Percentiles rank a stretch among this genome's conserved stretches.
These are phyloP conservation scores for Blomia tropicalis DNA, from an alignment of 2,888 invertebrate species.

Conservation along the genomic window DNA sequence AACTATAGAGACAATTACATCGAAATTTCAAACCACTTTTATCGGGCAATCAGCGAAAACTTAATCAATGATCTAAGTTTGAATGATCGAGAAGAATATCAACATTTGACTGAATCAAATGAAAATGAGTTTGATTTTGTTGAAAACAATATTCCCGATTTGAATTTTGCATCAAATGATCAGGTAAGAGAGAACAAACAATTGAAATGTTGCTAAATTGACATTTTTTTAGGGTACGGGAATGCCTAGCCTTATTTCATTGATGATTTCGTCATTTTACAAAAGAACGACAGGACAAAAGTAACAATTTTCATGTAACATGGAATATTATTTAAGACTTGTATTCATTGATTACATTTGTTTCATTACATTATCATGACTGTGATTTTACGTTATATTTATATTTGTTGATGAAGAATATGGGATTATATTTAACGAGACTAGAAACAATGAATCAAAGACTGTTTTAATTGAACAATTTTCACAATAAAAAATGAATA, in stretches of 20 bases:
- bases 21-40: slow-evolving; percentile 6
- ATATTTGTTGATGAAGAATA: too few relatives aligned
- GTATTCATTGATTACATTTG: too few relatives aligned
- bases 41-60: not conserved
- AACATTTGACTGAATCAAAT: not conserved
- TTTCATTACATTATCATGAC: too few relatives aligned
- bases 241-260: not conserved
- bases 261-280: not conserved
- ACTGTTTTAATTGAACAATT: too few relatives aligned
- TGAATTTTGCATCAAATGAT: slow-evolving; percentile 3
- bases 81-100: slow-evolving; percentile 6
- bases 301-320: too few relatives aligned
- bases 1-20: not conserved
- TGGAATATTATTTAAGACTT: too few relatives aligned
- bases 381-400: too few relatives aligned
- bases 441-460: too few relatives aligned
- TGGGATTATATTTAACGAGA: too few relatives aligned
- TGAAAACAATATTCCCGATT: slow-evolving; percentile 22
- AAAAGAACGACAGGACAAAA: not conserved
- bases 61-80: slow-evolving; percentile 7
- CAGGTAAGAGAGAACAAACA: not conserved
- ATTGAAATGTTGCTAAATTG: not conserved
- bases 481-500: too few relatives aligned
- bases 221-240: not conserved
- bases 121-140: slow-evolving; percentile 21